A percentile compares a stretch with the other conserved stretches of the same genome.
Conservation (phyloP, 2,888 invertebrate genomes). For the Didymodactylos carnosus region DNA sequence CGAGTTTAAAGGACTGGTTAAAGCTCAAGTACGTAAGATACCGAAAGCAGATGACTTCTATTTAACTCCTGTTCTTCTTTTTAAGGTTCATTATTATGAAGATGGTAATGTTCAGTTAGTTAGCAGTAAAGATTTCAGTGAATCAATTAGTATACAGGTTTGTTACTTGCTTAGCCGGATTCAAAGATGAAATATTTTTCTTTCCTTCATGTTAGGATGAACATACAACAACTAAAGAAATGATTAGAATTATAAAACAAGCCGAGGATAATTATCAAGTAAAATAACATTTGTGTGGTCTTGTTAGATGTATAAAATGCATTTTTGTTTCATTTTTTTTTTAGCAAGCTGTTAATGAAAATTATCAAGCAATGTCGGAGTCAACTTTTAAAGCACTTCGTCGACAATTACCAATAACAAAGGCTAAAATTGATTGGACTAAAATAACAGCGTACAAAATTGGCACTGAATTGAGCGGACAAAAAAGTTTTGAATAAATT, state of each 20-base stretch:
- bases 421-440: slow-evolving; percentile 98
- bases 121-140: slow-evolving; percentile 81
- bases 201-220: slow-evolving; percentile 38
- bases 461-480: slow-evolving; percentile 84
- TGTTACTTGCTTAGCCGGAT: neutral
- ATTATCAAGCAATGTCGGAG: slow-evolving; percentile 66
- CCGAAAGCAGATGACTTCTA: neutral
- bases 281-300: neutral
- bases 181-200: neutral
- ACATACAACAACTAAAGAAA: slow-evolving; percentile 71
- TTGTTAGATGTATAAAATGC: neutral
- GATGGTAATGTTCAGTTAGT: slow-evolving; percentile 98
- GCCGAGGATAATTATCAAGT: slow-evolving; percentile 87
- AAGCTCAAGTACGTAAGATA: slow-evolving; percentile 1
- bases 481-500: too few species aligned
- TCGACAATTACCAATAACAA: slow-evolving; percentile 84
- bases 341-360: slow-evolving; percentile 1
- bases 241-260: slow-evolving; percentile 66
- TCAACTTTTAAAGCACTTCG: slow-evolving; percentile 96
- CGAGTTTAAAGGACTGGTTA: slow-evolving; percentile 6
- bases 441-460: slow-evolving; percentile 93
- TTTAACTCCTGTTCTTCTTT: neutral
- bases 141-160: slow-evolving; percentile 46
- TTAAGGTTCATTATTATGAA: slow-evolving; percentile 81
- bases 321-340: neutral